Conservation (phyloP, 2,888 invertebrate species). For the Lasioglossum zephyrum region DNA sequence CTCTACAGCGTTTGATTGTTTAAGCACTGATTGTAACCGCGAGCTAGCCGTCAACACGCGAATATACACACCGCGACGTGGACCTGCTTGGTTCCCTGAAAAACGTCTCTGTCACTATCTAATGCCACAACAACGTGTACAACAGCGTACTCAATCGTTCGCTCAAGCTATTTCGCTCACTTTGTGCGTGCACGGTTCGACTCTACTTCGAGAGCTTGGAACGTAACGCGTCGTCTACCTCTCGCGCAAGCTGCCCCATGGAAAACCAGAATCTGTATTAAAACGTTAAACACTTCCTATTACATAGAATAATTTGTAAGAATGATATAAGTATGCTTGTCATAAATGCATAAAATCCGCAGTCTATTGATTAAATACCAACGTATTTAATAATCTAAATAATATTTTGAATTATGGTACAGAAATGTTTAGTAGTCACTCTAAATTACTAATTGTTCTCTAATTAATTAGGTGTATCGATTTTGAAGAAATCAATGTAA, state of each 20-base stretch:
- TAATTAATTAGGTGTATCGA: background rate
- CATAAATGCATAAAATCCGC: too few species aligned
- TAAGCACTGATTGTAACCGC: slow-evolving; percentile 61
- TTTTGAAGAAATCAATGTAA: too few species aligned
- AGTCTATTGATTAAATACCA: too few species aligned
- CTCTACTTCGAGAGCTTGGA: background rate
- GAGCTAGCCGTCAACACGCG: slow-evolving; percentile 34
- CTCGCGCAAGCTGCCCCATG: background rate
- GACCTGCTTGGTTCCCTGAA: slow-evolving; percentile 50
- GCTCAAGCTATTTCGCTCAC: slow-evolving; percentile 14
- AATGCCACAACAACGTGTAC: slow-evolving; percentile 20
- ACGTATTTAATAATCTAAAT: too few species aligned
- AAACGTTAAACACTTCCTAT: too few species aligned
- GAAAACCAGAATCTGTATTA: too few species aligned
- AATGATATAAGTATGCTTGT: too few species aligned
- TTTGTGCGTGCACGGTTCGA: background rate
- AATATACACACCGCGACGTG: slow-evolving; percentile 7
- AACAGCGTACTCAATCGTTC: background rate
- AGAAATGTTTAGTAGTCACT: too few species aligned
- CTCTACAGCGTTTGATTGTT: slow-evolving; percentile 61
- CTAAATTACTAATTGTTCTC: background rate
- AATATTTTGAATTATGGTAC: too few species aligned
- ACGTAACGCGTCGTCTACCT: background rate
- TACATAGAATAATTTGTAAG: too few species aligned
- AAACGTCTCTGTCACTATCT: slow-evolving; percentile 48